Base-by-base conservation (phyloP, 2,113 vertebrate genomes). In the Corythornis vintsioides region DNA sequence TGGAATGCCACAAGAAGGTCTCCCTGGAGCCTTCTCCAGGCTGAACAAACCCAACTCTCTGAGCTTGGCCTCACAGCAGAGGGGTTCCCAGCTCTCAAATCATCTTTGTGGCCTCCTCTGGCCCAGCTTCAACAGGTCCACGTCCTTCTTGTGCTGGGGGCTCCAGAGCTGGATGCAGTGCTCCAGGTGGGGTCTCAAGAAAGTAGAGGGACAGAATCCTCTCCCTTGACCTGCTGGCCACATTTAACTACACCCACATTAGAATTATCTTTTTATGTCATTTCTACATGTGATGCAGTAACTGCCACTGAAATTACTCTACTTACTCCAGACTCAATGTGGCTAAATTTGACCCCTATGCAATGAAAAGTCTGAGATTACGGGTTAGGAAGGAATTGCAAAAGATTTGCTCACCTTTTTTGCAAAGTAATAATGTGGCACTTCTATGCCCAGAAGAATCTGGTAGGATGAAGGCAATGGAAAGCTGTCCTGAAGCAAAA, bases 381-480 rank as follows among this genome's bases (percentile, higher is more conserved):
- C 2, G 7, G 35, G 45, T 80, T 61, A 10, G 24, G 47, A 71
- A 69, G 10, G 48, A 65, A 52, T 10, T 42, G 25, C 52, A 59
- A 53, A 65, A 31, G 25, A 80, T 48, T 12, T 38, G 31, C 96
- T 47, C 93, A 99, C 99, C 98, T 99, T 99, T 96, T 97, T 98
- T 40, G 97, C 98, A 94, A 99, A 99, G 96, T 98, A 99, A 88
- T 99, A 99, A 90, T 99, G 97, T 20, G 99, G 99, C 43, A 98
- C 98, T 64, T 99, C 98, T 33, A 99, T 88, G 42, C 99, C 99
- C 26, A 99, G 97, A 35, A 99, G 98, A 20, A 93, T 86, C 78
- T 99, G 98, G 45, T 97, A 98, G 33, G 97, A 64, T 6, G 97
- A 76, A 21, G 98, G 98, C 94, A 97, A 96, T 8, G 97, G 96